phyloP scores from a whole-genome alignment of 2,797 vertebrate species.

The Lagorchestes hirsutus region DNA sequence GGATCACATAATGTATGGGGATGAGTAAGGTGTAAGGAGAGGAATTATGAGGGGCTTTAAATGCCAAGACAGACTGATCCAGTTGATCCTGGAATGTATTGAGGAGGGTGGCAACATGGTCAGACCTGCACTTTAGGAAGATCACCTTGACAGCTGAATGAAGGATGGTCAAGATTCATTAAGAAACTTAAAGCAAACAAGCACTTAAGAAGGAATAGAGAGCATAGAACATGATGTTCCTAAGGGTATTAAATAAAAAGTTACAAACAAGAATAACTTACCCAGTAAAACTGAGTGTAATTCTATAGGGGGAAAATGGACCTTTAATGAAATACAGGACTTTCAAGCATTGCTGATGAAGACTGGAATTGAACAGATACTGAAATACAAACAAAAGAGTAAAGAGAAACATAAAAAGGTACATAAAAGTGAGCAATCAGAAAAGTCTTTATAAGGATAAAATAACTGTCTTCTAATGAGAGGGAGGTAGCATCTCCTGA shows the following conservation, averaged over 20 bases:
- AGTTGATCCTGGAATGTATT: not conserved
- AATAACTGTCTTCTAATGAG: not conserved
- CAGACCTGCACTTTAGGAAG: not conserved
- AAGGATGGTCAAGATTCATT: not conserved
- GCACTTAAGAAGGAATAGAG: not conserved
- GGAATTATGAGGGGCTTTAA: not conserved
- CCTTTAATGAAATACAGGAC: no score
- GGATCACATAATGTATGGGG: not conserved
- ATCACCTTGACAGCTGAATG: no score
- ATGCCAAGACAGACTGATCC: not conserved
- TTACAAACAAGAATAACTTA: not conserved
- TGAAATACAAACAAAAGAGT: no score
- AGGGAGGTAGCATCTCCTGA: not conserved
- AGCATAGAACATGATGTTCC: not conserved
- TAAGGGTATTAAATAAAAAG: not conserved
- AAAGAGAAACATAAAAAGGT: not conserved
- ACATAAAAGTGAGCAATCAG: not conserved
- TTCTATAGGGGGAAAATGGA: no score
- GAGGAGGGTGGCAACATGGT: no score
- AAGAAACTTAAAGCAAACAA: not conserved
- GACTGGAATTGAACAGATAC: no score
- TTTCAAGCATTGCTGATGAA: no score
- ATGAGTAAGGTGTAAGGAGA: not conserved
- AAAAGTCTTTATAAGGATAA: not conserved
- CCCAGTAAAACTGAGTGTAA: not conserved